Evolutionary conservation across 2,888 invertebrate species (phyloP), one percentile per base, ranked within the genome.

Genomic region (Cheilosia grossa): DNA sequence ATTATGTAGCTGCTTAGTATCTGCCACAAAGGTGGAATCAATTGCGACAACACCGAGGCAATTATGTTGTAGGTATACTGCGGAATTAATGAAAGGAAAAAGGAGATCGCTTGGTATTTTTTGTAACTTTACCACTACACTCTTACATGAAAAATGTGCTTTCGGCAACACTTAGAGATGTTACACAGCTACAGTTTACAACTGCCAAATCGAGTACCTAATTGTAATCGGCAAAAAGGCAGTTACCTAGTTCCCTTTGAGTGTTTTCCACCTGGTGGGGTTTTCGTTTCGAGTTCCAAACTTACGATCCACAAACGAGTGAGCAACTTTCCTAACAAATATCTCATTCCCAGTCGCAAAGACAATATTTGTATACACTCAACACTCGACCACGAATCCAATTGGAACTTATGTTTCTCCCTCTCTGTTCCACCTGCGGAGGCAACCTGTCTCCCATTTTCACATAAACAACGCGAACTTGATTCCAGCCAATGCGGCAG

Each of bases 381-480:
- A 21, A 56, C 42, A 53, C 59, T 37, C 27, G 40, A 40, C 64
- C 27, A 85, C 66, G 64, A 74, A 42, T 40, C 19, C 66, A 77
- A 78, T 59, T 59, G 53, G 59, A 83, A 82, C 56, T 75, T 56
- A 27, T 51, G 51, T 69, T 74, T 61, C 58, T 75, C 67, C 58
- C 17, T 85, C 85, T 85, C 85, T 85, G 80, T 85, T 85, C 30
- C 72, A 83, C 87, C 73, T 77, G 80, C 30, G 58, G 37, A 13
- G 44, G 19, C 72, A 61, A 70, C 77, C 77, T 69, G 66, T 42
- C 69, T 56, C 58, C 75, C 61, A 33, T 51, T 64, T 49, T 70
- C 69, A 70, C 66, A 66, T 79, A 66, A 79, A 74, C 70, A 79
- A 59, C 4, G 72, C 64, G 40, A 72, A 82, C 77, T 77, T 54